Evolutionary conservation across 2,797 vertebrate species (phyloP).

Genomic region (Syndactyla subalaris): DNA sequence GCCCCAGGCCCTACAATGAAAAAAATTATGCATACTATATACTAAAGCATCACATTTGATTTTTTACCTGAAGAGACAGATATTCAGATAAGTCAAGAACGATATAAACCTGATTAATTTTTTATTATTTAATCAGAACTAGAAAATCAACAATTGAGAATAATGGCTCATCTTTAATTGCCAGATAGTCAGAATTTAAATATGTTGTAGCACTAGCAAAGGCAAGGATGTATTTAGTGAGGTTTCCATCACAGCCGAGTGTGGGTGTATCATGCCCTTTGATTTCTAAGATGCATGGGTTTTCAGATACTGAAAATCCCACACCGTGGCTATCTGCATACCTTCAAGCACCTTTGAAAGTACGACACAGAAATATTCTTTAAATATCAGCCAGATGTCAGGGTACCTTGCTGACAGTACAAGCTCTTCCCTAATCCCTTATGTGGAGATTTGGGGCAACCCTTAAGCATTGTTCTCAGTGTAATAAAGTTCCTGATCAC

Average conservation of each 20-base stretch:
- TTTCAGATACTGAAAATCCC: background rate
- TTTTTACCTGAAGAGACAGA: background rate
- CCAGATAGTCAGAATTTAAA: background rate
- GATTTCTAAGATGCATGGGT: background rate
- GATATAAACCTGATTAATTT: background rate
- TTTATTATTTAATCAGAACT: background rate
- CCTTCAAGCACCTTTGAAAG: background rate
- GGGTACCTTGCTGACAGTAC: background rate
- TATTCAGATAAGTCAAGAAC: background rate
- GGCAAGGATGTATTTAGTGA: background rate
- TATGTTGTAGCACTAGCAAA: background rate
- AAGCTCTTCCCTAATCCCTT: background rate
- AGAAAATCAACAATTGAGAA: background rate
- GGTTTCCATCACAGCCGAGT: background rate
- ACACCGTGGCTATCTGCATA: background rate
- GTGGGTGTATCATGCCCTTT: background rate
- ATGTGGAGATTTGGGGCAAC: background rate
- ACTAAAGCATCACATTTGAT: background rate
- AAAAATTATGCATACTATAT: rapidly evolving
- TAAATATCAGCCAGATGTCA: background rate
- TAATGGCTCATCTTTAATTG: background rate
- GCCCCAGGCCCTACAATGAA: background rate
- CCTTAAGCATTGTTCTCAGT: background rate
- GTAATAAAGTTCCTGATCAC: background rate
- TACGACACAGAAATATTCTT: background rate